phyloP scores from a whole-genome alignment of 2,113 vertebrate genomes.

The Saguinus midas region DNA sequence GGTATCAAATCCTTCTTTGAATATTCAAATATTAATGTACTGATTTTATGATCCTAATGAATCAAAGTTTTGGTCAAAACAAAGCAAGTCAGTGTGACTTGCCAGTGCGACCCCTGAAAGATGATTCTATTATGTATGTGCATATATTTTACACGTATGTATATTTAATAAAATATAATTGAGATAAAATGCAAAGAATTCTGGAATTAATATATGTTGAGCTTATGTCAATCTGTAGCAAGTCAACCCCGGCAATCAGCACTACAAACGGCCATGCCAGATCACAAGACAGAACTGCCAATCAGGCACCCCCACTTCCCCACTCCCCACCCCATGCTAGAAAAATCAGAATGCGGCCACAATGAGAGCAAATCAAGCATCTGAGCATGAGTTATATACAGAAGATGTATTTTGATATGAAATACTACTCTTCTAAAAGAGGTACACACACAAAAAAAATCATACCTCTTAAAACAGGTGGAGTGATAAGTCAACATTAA shows the following conservation, averaged over 20 bases:
- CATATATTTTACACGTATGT: slow-evolving; percentile 68
- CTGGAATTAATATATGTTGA: slow-evolving; percentile 71
- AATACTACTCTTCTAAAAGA: slow-evolving; percentile 64
- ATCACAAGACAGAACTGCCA: slow-evolving; percentile 73
- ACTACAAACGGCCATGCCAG: slow-evolving; percentile 75
- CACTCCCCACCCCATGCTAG: slow-evolving; percentile 70
- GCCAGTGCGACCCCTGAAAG: slow-evolving; percentile 82
- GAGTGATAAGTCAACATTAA: slow-evolving; percentile 73
- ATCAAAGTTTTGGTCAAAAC: slow-evolving; percentile 36
- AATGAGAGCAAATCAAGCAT: slow-evolving; percentile 74
- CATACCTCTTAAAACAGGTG: slow-evolving; percentile 62
- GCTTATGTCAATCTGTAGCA: slow-evolving; percentile 71
- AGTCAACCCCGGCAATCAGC: slow-evolving; percentile 76
- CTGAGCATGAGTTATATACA: slow-evolving; percentile 54
- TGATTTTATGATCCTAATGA: not conserved
- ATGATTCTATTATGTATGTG: slow-evolving; percentile 76
- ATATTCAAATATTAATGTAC: not conserved
- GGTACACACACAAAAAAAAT: slow-evolving; percentile 45
- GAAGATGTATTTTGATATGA: slow-evolving; percentile 61
- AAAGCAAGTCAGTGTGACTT: slow-evolving; percentile 71
- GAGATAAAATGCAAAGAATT: slow-evolving; percentile 75
- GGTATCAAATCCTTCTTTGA: slow-evolving; percentile 14
- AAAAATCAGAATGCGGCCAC: slow-evolving; percentile 72
- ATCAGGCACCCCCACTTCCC: slow-evolving; percentile 59
- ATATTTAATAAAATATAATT: slow-evolving; percentile 76